Evolutionary conservation across 2,888 invertebrate species (phyloP), one percentile per base, ranked within the genome.

Genomic region (Scrobipalpa costella): DNA sequence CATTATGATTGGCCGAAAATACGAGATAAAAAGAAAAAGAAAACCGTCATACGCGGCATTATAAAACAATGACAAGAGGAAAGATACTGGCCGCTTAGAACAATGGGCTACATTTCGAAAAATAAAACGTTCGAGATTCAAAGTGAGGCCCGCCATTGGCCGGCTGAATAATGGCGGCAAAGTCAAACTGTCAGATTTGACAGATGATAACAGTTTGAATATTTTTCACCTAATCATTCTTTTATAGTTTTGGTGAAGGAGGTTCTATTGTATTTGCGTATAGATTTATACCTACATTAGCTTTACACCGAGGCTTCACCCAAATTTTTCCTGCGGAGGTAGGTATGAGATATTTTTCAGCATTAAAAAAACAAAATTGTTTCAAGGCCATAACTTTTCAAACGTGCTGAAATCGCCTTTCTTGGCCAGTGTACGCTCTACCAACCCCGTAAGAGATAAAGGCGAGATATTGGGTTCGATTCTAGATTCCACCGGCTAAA

Each of bases 121-220:
- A 85, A 85, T 73, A 84, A 85, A 83, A 81, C 77, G 79, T 83
- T 84, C 78, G 58, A 77, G 79, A 77, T 83, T 83, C 81, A 84
- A 86, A 87, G 79, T 72, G 66, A 70, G 71, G 69, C 75, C 82
- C 81, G 81, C 78, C 69, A 86, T 86, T 86, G 86, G 86, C 72
- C 73, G 70, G 69, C 71, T 68, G 68, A 71, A 66, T 74, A 85
- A 85, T 86, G 87, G 87, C 83, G 86, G 80, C 75, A 79, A 76
- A 75, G 70, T 69, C 64, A 68, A 83, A 83, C 80, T 75, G 86
- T 87, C 86, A 86, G 88, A 88, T 88, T 79, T 87, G 85, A 86
- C 81, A 81, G 77, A 66, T 70, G 88, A 87, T 87, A 86, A 83
- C 68, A 67, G 70, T 73, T 71, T 68, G 62, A 68, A 72, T 49